Evolutionary conservation across 2,113 vertebrate genomes (phyloP).

Genomic region (Ammodytes dubius): DNA sequence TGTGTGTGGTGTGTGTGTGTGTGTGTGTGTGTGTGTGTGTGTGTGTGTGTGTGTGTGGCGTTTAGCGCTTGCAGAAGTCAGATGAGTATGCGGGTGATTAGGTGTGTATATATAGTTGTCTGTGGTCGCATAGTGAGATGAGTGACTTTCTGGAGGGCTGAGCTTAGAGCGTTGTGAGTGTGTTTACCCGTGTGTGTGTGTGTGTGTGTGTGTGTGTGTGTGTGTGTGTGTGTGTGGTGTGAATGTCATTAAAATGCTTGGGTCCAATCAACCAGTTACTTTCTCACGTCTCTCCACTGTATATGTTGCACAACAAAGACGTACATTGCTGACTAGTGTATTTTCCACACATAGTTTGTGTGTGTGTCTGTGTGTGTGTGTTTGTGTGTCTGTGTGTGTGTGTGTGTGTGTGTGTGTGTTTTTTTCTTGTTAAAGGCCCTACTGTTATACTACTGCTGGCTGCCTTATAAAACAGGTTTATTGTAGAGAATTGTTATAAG

Average conservation of each 20-base stretch:
- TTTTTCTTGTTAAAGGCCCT: slow-evolving; percentile 48
- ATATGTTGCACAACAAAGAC: too few relatives aligned
- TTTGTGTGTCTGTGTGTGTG: too few relatives aligned
- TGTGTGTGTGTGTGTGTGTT: too few relatives aligned
- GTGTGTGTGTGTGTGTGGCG: slow-evolving; percentile 23
- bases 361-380: too few relatives aligned
- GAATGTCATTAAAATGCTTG: too few relatives aligned
- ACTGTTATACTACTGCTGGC: not conserved
- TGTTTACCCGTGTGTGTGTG: slow-evolving; percentile 8
- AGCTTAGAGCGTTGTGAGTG: slow-evolving; percentile 38
- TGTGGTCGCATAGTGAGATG: slow-evolving; percentile 61
- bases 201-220: slow-evolving; percentile 40
- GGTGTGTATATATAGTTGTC: slow-evolving; percentile 73
- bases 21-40: slow-evolving; percentile 33
- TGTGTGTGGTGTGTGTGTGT: slow-evolving; percentile 27
- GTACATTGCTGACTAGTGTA: too few relatives aligned
- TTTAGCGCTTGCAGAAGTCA: slow-evolving; percentile 52
- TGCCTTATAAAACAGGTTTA: not conserved
- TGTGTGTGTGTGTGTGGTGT: slow-evolving; percentile 17
- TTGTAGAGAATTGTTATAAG: not conserved
- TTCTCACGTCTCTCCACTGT: too few relatives aligned
- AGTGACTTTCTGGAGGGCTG: slow-evolving; percentile 55
- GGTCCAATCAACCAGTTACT: too few relatives aligned
- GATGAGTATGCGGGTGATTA: slow-evolving; percentile 63
- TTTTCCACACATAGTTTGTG: too few relatives aligned